Base-by-base conservation (phyloP, 1,140 invertebrate genomes). In the Marisa cornuarietis region DNA sequence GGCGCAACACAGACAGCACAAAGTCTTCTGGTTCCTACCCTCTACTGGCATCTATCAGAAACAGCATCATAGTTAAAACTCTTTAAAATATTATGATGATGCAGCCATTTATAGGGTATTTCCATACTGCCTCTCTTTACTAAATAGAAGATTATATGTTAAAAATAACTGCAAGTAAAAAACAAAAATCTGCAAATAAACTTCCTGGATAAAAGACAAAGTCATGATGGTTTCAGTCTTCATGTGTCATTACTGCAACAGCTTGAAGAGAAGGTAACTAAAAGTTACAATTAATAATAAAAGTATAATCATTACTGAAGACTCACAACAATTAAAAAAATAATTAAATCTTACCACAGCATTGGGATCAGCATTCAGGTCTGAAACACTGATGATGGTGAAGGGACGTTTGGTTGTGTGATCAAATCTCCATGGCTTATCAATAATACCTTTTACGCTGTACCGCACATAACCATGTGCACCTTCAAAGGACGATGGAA, bases 401-500 rank as follows among this genome's bases (percentile, higher is more conserved):
- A 42, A 42, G 6, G 31, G 31, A 86, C 76, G 84, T 61, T 84
- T 85, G 16, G 81, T 82, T 49, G 83, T 82, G 51, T 88, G 81
- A 76, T 89, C 86, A 78, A 83, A 85, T 20, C 85, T 85, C 78
- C 87, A 86, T 11, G 86, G 86, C 68, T 89, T 84, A 78, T 92
- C 88, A n/a, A 92, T 85, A 14, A 84, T 88, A 16, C 87, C 89
- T 73, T 88, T 87, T 31, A 87, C 87, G 69, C 83, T 86, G 84
- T 92, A 92, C n/a, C 90, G 83, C 7, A 92, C 88, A 66, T 76
- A 72, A 20, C 92, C 92, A 78, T 87, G 85, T 0, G 84, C 72
- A 58, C 90, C 90, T 80, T 91, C 89, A 85, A 91, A 93, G 11
- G 91, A 92, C 4, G 92, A 90, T 7, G 92, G 92, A 14, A 92